Base-by-base conservation (phyloP, 2,113 vertebrate genomes). In the Prietella phreatophila region DNA sequence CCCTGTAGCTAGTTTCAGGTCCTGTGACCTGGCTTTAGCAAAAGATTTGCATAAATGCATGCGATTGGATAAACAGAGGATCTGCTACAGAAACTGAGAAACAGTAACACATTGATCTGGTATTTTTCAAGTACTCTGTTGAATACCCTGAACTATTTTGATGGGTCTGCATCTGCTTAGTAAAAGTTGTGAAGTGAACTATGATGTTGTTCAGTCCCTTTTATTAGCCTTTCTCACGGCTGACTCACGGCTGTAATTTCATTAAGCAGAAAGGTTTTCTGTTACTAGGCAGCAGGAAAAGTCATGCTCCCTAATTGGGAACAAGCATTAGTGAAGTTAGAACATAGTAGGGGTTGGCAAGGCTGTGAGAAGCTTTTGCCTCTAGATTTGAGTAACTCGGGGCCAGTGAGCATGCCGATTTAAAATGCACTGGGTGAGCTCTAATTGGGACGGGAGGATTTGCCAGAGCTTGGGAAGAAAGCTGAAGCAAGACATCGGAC, bases 261-360 rank as follows among this genome's bases (percentile, higher is more conserved):
- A 85, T 90, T 88, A 89, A 88, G 27, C 36, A 60, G 42, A 75
- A 25, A 83, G 53, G 55, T 73, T 86, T 63, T 58, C 67, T 81
- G 30, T 69, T 67, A 50, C 58, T 63, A 90, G 60, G 65, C 76
- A 86, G 25, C 76, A 84, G 84, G 71, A 88, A 84, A 81, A 39
- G 50, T 87, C 53, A 82, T 50, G 30, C 82, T 88, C 80, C 78
- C 85, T 91, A 91, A 88, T 91, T 91, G 83, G 87, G 36, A 85
- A 67, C 84, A 55, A 76, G 89, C 76, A 73, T 89, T 85, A 85
- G 67, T 22, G 20, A 89, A 53, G 61, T 80, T 85, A 83, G 67
- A 86, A 89, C 81, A 60, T 75, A 36, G 65, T 73, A 82, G 14
- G 63, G 83, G 17, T 82, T 83, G 79, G 86, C 65, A 67, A 53